Conservation (phyloP, 1,140 invertebrate genomes). For the Sycobia sp. region DNA sequence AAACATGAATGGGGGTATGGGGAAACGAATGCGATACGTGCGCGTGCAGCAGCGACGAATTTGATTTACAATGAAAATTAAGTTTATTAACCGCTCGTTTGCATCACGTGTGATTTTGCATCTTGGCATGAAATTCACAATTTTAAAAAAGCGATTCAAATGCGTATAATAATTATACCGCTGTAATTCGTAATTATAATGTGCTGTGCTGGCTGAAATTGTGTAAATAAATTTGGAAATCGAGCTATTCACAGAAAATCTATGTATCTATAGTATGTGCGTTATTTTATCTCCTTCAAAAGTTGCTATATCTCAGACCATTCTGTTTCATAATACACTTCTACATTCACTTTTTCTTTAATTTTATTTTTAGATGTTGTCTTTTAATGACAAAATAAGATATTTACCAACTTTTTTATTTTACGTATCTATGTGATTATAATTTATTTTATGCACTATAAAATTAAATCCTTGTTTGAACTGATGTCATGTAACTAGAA, state of each 20-base stretch:
- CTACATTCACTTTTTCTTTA: neutral
- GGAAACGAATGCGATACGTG: neutral
- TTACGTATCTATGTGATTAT: no score
- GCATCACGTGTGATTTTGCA: conserved; percentile 28
- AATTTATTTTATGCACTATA: no score
- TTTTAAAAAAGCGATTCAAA: conserved; percentile 15
- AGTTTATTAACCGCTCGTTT: conserved; percentile 14
- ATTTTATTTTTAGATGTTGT: no score
- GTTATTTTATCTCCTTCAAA: neutral
- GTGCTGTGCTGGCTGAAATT: neutral
- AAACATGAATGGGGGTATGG: neutral
- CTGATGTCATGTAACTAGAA: no score
- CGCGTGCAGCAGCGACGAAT: neutral
- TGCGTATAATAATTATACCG: conserved; percentile 25
- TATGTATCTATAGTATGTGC: neutral
- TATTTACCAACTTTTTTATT: no score
- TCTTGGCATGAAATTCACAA: conserved; percentile 14
- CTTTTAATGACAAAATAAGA: no score
- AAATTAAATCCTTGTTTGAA: no score
- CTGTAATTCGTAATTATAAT: conserved; percentile 21
- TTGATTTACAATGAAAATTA: conserved; percentile 17
- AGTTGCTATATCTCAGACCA: no score
- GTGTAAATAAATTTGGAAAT: conserved; percentile 31
- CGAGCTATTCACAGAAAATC: conserved; percentile 16
- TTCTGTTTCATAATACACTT: no score